A percentile compares a stretch with the other conserved stretches of the same genome.
These are phyloP conservation scores for Cyphomyrus plagiostoma DNA, from an alignment of 2,113 vertebrate genomes.

Conservation along the genomic window DNA sequence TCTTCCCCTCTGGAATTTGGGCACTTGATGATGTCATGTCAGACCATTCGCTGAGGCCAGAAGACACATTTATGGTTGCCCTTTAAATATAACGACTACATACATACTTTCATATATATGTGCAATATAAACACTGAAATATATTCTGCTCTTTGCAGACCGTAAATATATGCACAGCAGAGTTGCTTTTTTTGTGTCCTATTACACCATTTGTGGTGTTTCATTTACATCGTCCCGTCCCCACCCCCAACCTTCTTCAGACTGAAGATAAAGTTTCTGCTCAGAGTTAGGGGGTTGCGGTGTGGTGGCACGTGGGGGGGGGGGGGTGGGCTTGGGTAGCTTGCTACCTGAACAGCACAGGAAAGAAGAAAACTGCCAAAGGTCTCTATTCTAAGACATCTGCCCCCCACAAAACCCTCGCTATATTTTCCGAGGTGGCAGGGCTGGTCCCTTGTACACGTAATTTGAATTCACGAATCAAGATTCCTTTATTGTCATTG, in stretches of 20 bases:
- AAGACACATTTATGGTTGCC: not conserved
- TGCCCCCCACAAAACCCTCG: not conserved
- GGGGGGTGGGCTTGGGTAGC: not conserved
- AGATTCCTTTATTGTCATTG: not conserved
- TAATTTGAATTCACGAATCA: not conserved
- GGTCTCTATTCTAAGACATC: not conserved
- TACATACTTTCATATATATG: not conserved
- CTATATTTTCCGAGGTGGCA: not conserved
- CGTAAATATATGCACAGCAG: not conserved
- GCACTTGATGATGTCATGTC: not conserved
- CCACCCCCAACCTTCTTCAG: not conserved
- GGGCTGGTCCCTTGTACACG: not conserved
- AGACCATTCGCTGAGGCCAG: not conserved
- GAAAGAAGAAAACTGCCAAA: not conserved
- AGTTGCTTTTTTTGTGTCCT: not conserved
- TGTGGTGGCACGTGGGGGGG: not conserved
- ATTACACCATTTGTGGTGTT: not conserved
- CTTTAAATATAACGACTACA: not conserved
- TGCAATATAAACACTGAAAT: not conserved
- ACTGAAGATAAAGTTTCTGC: not conserved
- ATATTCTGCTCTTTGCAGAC: not conserved
- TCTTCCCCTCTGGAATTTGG: not conserved
- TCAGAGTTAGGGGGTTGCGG: not conserved
- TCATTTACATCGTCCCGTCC: not conserved
- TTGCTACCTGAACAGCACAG: not conserved